Evolutionary conservation across 2,888 invertebrate species (phyloP), one percentile per base, ranked within the genome.

Genomic region (Apotomis capreana): DNA sequence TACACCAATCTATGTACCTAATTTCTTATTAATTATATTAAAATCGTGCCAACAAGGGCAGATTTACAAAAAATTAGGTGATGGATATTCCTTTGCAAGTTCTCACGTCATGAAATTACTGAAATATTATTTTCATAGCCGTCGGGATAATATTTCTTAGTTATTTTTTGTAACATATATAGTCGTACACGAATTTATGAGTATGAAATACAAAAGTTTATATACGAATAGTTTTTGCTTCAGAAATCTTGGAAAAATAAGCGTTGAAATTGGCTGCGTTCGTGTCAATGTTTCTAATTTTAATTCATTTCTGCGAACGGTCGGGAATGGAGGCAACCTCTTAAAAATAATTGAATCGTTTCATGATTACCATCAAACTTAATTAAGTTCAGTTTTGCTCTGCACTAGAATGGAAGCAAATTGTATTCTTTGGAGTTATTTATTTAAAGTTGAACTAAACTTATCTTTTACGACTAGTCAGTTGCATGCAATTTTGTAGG

Each of bases 361-460:
- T 68, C 51, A 51, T 67, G 67, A 58, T 67, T 58, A 67, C 58
- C 49, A 51, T 36, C 58, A 36, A 52, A 55, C 61, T n/a, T 62
- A 49, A 69, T 61, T 61, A 4, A 69, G 44, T 69, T 49, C 67
- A 37, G 51, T 59, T 36, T 40, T 37, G 10, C 12, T 59, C 6
- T 4, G 13, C 9, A 40, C 5, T 37, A 40, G 52, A 57, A 46
- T 49, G 13, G 65, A 46, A 46, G 55, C 9, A 46, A 65, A 57
- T 68, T 9, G n/a, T 4, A 61, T 54, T 61, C 46, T 46, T 36
- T 5, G 60, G 6, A 44, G 13, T 36, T 26, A 15, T 54, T 54
- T 51, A 54, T 26, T 26, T 26, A 26, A 54, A 6, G 12, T 64
- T 44, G 15, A 64, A 5, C 54, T 44, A 12, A 64, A 5, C 54